Evolutionary conservation across 2,113 vertebrate genomes (phyloP), one percentile per base, ranked within the genome.

Genomic region (Apodemus sylvaticus): DNA sequence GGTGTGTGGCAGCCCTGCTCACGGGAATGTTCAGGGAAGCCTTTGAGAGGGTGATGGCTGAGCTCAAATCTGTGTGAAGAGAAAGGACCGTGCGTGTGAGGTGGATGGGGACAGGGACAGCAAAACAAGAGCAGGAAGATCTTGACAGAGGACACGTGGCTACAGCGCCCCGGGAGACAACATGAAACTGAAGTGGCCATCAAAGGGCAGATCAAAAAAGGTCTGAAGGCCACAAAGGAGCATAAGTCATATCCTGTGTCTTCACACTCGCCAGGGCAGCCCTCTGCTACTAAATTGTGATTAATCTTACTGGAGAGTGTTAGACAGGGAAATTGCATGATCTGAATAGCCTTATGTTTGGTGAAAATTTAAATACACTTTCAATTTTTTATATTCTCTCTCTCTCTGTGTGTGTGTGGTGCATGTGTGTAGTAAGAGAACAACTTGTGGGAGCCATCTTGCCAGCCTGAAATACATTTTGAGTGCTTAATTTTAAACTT

Each of bases 151-250:
- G 66, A 36, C 70, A 17, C 53, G 7, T 55, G 86, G 64, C 53
- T 1, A 0, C 29, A 51, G 42, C 51, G 62, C 68, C 20, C 3
- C 0, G 3, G 53, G 70, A 48, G 51, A n/a, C 1, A 3, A 55
- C 51, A 5, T 5, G n/a, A 60, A 71, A 70, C 7, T 34, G 3
- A 53, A 42, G 5, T 22, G 12, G 4, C 22, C 36, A 60, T 71
- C 7, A 4, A 26, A 7, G 12, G 64, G 6, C 36, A 42, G 16
- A 36, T 45, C n/a, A 14, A 39, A 19, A 22, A 19, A 66, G 62
- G 51, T 20, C n/a, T 5, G 11, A 36, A 53, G 70, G 39, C 66
- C 26, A 8, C 0, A 14, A 2, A 62, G 83, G 82, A 45, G 7
- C 39, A 16, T 22, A 26, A n/a, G 20, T 53, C 55, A 31, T 11